A percentile compares a stretch with the other conserved stretches of the same genome.
These are phyloP conservation scores for Zaprionus gabonicus DNA, from an alignment of 1,140 invertebrate genomes.

Conservation along the genomic window DNA sequence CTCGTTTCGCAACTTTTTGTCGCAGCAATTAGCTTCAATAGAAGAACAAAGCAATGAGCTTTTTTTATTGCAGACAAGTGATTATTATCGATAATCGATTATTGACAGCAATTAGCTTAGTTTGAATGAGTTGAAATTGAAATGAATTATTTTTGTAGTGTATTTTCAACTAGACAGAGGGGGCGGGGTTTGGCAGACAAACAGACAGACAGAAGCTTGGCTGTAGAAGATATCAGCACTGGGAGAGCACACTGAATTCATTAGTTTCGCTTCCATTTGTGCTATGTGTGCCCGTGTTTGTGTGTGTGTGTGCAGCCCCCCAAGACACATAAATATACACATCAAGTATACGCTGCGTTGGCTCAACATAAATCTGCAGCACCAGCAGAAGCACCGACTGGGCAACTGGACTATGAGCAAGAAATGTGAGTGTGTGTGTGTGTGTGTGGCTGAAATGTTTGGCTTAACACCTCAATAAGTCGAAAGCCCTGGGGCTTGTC, in stretches of 20 bases:
- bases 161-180: background rate
- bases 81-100: background rate
- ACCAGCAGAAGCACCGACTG: background rate
- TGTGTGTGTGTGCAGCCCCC: background rate
- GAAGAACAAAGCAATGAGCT: background rate
- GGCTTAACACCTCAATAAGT: slow-evolving; percentile 70
- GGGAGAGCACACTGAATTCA: slow-evolving; percentile 3
- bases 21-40: background rate
- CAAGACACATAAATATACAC: slow-evolving; percentile 23
- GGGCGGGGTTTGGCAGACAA: background rate
- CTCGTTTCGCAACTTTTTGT: background rate
- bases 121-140: background rate
- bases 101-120: background rate
- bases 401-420: slow-evolving; percentile 9
- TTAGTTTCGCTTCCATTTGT: slow-evolving; percentile 6
- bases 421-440: slow-evolving; percentile 10
- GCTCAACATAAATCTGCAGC: slow-evolving; percentile 24
- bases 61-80: background rate
- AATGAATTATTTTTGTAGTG: background rate
- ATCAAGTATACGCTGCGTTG: slow-evolving; percentile 32
- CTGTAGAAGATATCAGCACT: background rate
- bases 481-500: slow-evolving; percentile 21
- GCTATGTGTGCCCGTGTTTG: background rate
- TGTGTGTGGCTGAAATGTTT: slow-evolving; percentile 48
- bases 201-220: background rate